These are phyloP conservation scores for Agelaius phoeniceus DNA, from an alignment of 2,113 vertebrate genomes.

Conservation along the genomic window DNA sequence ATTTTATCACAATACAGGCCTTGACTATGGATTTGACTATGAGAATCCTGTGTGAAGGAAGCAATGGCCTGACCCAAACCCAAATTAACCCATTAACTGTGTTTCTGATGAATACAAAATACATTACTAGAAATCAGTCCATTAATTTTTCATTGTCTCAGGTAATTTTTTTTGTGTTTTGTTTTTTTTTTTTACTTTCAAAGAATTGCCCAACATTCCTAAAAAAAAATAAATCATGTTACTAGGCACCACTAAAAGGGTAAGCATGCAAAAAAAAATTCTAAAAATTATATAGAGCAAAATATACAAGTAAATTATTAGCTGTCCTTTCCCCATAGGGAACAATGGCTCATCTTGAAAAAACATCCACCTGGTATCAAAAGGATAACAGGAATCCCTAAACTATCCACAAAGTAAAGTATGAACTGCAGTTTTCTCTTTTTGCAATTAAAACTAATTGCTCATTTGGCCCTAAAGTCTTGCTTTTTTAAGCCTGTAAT, in stretches of 20 bases:
- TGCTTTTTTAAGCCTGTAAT: neutral
- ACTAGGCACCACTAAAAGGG: neutral
- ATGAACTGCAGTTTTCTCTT: neutral
- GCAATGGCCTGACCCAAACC: neutral
- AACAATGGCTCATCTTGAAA: neutral
- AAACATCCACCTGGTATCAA: neutral
- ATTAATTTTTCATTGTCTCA: neutral
- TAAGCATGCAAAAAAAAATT: neutral
- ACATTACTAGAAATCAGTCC: neutral
- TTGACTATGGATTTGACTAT: neutral
- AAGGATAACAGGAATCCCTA: neutral
- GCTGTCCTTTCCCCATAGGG: neutral
- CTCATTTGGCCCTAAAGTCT: conserved; percentile 8
- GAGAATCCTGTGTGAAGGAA: neutral
- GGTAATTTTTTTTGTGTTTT: neutral
- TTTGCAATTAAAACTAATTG: neutral
- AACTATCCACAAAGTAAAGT: neutral
- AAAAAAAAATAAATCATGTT: neutral
- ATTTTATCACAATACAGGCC: neutral
- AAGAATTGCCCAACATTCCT: neutral
- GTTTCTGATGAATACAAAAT: neutral
- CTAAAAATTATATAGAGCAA: neutral
- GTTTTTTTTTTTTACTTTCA: neutral
- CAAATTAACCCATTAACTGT: neutral
- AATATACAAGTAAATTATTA: conserved; percentile 19